These are phyloP conservation scores for Pteropus alecto DNA, from an alignment of 2,113 vertebrate genomes.

Conservation along the genomic window DNA sequence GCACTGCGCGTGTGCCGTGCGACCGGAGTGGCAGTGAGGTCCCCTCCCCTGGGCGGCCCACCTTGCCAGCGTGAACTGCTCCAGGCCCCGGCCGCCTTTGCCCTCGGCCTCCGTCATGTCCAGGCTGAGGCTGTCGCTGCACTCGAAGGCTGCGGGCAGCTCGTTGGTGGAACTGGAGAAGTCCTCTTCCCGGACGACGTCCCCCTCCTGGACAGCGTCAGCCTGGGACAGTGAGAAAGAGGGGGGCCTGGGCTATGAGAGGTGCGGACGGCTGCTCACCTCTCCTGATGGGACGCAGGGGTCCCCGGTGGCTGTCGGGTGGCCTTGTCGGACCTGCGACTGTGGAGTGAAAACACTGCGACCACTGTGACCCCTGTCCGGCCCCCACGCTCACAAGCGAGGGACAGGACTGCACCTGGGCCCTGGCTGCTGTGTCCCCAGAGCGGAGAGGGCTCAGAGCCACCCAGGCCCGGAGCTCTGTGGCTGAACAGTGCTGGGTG, in stretches of 20 bases:
- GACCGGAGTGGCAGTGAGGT: not conserved
- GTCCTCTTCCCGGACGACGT: slow-evolving; percentile 88
- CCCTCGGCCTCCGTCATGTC: slow-evolving; percentile 87
- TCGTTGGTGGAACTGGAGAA: slow-evolving; percentile 89
- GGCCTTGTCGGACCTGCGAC: no score
- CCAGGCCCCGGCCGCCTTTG: slow-evolving; percentile 84
- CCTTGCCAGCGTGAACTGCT: slow-evolving; percentile 89
- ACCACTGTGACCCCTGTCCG: no score
- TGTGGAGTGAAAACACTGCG: no score
- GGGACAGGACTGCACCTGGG: no score
- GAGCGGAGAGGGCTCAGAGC: no score
- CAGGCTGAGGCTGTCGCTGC: slow-evolving; percentile 86
- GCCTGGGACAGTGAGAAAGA: slow-evolving; percentile 71
- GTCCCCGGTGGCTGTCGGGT: no score
- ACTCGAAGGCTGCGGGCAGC: slow-evolving; percentile 86
- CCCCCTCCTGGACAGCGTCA: slow-evolving; percentile 86
- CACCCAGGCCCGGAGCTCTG: no score
- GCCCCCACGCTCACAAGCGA: no score
- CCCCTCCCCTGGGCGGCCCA: slow-evolving; percentile 31
- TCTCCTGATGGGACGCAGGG: no score
- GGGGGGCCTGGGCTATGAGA: not conserved
- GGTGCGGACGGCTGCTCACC: no score
- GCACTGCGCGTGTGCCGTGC: not conserved
- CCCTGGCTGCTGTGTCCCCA: no score
- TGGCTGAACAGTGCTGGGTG: no score